A percentile compares a stretch with the other conserved stretches of the same genome.
These are phyloP conservation scores for Etheostoma cragini DNA, from an alignment of 2,113 vertebrate genomes.

Conservation along the genomic window DNA sequence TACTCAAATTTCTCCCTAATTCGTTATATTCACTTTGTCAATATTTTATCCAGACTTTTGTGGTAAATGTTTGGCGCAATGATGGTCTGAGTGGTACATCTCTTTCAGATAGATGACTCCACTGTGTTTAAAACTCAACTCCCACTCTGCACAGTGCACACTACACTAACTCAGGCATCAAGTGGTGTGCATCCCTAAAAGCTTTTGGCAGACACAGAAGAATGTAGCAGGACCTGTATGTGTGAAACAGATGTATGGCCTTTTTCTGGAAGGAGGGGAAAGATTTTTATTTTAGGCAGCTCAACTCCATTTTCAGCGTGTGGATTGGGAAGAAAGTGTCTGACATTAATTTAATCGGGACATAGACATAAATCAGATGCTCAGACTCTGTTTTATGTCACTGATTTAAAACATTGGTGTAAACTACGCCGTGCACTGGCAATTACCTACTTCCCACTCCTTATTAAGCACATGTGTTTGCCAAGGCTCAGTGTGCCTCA, in stretches of 20 bases:
- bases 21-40: neutral
- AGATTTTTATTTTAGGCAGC: conserved; percentile 17
- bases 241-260: conserved; percentile 73
- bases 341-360: conserved; percentile 66
- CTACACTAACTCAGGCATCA: conserved; percentile 56
- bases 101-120: conserved; percentile 40
- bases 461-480: conserved; percentile 70
- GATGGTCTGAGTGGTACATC: conserved; percentile 44
- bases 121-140: conserved; percentile 34
- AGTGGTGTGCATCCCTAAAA: conserved; percentile 74
- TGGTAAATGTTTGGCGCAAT: conserved; percentile 1
- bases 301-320: conserved; percentile 53
- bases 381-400: conserved; percentile 61
- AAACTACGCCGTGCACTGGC: conserved; percentile 67
- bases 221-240: conserved; percentile 72
- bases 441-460: conserved; percentile 73
- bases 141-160: conserved; percentile 46
- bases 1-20: neutral
- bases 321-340: conserved; percentile 47
- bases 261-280: conserved; percentile 23
- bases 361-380: conserved; percentile 68
- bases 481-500: conserved; percentile 44
- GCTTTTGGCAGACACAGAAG: conserved; percentile 70
- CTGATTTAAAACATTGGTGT: conserved; percentile 69
- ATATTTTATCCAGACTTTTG: conserved; percentile 32